These are phyloP conservation scores for Metaphire vulgaris DNA, from an alignment of 1,140 invertebrate genomes.

Conservation along the genomic window DNA sequence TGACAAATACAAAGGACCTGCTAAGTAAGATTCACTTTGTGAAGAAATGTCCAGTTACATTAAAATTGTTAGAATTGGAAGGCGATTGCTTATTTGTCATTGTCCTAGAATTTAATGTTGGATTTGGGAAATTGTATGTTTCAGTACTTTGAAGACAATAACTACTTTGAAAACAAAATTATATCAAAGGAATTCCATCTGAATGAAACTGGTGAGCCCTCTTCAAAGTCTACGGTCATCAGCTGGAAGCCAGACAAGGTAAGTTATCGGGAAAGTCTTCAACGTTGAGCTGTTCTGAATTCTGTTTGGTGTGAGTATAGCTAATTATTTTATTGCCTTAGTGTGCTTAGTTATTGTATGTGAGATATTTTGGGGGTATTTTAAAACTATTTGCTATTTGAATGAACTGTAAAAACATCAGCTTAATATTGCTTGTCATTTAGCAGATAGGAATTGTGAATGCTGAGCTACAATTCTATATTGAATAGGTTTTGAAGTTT, in stretches of 20 bases:
- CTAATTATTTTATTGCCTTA: constrained; percentile 41
- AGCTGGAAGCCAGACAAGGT: constrained; percentile 50
- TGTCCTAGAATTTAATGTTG: no score
- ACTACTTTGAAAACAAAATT: constrained; percentile 74
- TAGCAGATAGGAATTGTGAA: constrained; percentile 65
- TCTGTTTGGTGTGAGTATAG: constrained; percentile 37
- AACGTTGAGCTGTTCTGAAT: constrained; percentile 44
- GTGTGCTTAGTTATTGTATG: constrained; percentile 43
- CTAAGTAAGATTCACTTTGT: no score
- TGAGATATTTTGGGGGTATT: constrained; percentile 50
- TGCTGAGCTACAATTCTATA: not conserved
- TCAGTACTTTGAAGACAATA: constrained; percentile 68
- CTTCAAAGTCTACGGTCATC: constrained; percentile 50
- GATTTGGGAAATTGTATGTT: no score
- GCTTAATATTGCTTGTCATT: constrained; percentile 84
- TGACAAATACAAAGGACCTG: no score
- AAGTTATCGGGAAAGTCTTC: not conserved
- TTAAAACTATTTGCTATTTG: constrained; percentile 49
- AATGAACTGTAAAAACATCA: constrained; percentile 68
- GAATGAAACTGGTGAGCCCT: constrained; percentile 38
- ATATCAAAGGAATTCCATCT: constrained; percentile 72
- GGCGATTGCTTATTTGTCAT: no score
- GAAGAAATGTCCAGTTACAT: no score
- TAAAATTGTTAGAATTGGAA: no score
- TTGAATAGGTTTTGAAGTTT: not conserved